These are phyloP conservation scores for Gobiocypris rarus DNA, from an alignment of 2,113 vertebrate species.

Conservation along the genomic window DNA sequence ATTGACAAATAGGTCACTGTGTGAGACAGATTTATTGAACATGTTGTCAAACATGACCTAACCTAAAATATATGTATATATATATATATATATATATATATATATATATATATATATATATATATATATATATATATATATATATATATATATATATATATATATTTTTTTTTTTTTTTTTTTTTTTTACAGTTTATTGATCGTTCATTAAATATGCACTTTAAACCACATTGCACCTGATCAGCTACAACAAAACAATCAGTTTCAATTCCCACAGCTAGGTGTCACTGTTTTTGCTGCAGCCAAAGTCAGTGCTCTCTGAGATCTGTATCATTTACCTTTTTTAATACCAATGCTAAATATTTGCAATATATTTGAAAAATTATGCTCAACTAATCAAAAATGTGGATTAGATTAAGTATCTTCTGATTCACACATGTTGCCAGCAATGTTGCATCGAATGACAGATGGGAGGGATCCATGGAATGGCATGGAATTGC, in stretches of 20 bases:
- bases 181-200: neutral
- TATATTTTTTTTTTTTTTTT: too few relatives aligned
- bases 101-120: too few relatives aligned
- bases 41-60: neutral
- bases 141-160: too few relatives aligned
- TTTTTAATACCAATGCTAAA: neutral
- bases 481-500: conserved; percentile 24
- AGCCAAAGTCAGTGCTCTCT: neutral
- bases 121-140: too few relatives aligned
- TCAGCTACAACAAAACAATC: neutral
- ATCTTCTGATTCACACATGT: neutral
- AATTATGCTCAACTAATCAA: neutral
- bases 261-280: conserved; percentile 2
- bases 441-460: neutral
- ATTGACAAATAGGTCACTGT: neutral
- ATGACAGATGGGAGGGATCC: conserved; percentile 13
- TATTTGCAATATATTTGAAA: neutral
- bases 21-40: neutral
- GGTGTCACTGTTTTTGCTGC: conserved; percentile 5
- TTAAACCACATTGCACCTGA: neutral
- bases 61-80: neutral
- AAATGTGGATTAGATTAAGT: neutral
- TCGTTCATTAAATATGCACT: neutral
- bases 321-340: neutral
- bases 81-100: too few relatives aligned